These are phyloP conservation scores for Chamaea fasciata DNA, from an alignment of 2,113 vertebrate species.

Conservation along the genomic window DNA sequence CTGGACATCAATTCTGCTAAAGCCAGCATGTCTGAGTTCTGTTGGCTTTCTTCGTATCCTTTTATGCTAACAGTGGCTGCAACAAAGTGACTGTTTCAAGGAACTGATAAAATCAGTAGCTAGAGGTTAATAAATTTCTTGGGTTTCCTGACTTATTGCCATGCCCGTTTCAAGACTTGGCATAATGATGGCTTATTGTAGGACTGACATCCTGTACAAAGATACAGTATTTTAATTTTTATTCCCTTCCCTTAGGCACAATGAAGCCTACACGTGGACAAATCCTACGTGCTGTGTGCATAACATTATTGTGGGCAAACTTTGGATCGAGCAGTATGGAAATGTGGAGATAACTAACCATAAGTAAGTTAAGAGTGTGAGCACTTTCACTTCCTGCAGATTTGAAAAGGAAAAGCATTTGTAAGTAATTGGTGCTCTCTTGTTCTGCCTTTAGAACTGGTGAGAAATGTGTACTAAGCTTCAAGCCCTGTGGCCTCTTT, in stretches of 20 bases:
- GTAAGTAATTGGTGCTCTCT: background rate
- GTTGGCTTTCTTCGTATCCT: background rate
- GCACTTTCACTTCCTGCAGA: background rate
- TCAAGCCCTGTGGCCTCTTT: conserved; percentile 95
- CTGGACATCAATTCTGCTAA: background rate
- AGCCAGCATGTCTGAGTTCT: background rate
- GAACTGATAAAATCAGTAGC: background rate
- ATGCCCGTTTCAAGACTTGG: background rate
- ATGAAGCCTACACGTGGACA: conserved; percentile 96
- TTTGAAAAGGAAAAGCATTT: background rate
- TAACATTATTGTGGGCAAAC: conserved; percentile 96
- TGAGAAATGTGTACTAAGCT: conserved; percentile 90
- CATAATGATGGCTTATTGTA: background rate
- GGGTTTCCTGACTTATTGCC: background rate
- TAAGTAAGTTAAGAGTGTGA: conserved; percentile 76
- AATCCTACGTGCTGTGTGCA: conserved; percentile 97
- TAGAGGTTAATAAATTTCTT: background rate
- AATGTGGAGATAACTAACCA: conserved; percentile 95
- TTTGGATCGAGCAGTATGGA: conserved; percentile 99
- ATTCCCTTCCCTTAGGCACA: conserved; percentile 74
- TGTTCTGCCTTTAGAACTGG: conserved; percentile 82
- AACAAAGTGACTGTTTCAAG: background rate
- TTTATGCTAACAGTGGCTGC: background rate
- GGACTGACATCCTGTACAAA: background rate
- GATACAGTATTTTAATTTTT: background rate